phyloP scores from a whole-genome alignment of 2,888 invertebrate species.

The Erannis defoliaria region DNA sequence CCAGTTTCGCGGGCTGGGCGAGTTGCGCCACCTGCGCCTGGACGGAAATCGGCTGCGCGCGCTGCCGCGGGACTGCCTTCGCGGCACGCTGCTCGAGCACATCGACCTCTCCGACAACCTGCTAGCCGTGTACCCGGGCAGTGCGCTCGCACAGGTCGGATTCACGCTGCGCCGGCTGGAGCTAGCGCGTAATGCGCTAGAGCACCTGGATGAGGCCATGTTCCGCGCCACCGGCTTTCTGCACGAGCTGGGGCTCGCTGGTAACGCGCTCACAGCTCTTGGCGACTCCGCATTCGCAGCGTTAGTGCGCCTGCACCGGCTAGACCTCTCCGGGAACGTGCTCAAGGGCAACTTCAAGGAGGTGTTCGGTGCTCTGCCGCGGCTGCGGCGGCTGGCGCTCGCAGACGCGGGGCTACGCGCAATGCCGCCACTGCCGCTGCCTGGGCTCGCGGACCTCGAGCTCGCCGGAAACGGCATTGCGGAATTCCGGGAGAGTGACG shows the following conservation, averaged over 20 bases:
- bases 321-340: conserved; percentile 91
- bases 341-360: conserved; percentile 93
- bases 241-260: conserved; percentile 90
- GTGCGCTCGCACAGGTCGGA: conserved; percentile 90
- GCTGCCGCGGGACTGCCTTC: conserved; percentile 90
- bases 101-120: conserved; percentile 91
- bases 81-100: conserved; percentile 91
- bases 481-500: conserved; percentile 88
- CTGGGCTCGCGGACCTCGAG: conserved; percentile 89
- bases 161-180: conserved; percentile 91
- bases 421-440: conserved; percentile 89
- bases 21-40: conserved; percentile 89
- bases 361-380: conserved; percentile 92
- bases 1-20: conserved; percentile 84
- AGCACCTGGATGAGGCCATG: conserved; percentile 93
- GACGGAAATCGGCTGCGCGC: conserved; percentile 89
- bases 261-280: conserved; percentile 91
- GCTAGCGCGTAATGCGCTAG: conserved; percentile 91
- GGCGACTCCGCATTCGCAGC: conserved; percentile 94
- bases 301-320: conserved; percentile 89
- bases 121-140: conserved; percentile 90
- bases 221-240: conserved; percentile 89
- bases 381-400: conserved; percentile 89
- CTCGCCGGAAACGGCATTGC: conserved; percentile 90
- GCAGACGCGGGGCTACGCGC: conserved; percentile 89